Evolutionary conservation across 2,888 invertebrate species (phyloP).

Genomic region (Parasteatoda lunata): DNA sequence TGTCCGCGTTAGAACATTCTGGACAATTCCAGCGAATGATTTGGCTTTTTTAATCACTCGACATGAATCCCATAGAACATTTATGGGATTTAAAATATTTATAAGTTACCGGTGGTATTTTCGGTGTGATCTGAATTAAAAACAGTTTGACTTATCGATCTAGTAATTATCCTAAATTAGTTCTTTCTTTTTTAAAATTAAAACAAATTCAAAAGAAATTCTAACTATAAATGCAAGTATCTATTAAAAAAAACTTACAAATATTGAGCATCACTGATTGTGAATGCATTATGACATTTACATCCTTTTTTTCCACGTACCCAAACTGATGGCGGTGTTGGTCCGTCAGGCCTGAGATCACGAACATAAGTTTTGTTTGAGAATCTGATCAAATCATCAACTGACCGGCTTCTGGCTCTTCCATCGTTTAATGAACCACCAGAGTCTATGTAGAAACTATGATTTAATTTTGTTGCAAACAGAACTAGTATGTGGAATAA

Average conservation of each 20-base stretch:
- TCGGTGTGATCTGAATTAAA: too few relatives aligned
- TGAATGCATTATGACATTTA: slow-evolving; percentile 11
- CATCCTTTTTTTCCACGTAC: slow-evolving; percentile 35
- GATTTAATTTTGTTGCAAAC: slow-evolving; percentile 35
- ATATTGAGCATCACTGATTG: slow-evolving; percentile 7
- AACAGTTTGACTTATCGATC: too few relatives aligned
- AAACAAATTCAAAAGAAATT: too few relatives aligned
- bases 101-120: too few relatives aligned
- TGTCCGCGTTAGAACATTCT: too few relatives aligned
- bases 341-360: slow-evolving; percentile 34
- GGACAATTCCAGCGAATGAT: too few relatives aligned
- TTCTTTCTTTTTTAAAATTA: too few relatives aligned
- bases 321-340: slow-evolving; percentile 44
- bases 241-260: slow-evolving; percentile 16
- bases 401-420: slow-evolving; percentile 33
- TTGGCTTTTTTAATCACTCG: too few relatives aligned
- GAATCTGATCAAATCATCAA: slow-evolving; percentile 15
- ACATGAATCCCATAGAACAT: not conserved
- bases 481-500: slow-evolving; percentile 32
- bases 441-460: slow-evolving; percentile 18
- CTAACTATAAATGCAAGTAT: too few relatives aligned
- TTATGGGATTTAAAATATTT: not conserved
- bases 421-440: not conserved
- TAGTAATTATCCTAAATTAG: too few relatives aligned
- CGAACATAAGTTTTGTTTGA: slow-evolving; percentile 14